phyloP scores from a whole-genome alignment of 2,113 vertebrate genomes.

The Ammospiza nelsoni region DNA sequence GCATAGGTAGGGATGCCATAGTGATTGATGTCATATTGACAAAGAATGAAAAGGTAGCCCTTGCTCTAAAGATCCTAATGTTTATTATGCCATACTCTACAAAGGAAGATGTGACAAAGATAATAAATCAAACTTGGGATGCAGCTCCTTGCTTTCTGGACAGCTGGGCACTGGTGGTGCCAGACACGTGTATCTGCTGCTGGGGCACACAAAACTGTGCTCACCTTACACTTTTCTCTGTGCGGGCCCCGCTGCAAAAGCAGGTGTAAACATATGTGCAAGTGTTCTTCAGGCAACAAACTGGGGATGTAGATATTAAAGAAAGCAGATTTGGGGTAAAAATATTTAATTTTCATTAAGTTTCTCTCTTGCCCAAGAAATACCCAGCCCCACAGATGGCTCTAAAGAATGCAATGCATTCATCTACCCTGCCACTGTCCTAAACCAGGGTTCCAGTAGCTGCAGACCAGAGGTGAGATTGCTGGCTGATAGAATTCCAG shows the following conservation, averaged over 20 bases:
- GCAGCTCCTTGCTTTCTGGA: not conserved
- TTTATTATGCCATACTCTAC: not conserved
- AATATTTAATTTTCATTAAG: not conserved
- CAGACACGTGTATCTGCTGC: not conserved
- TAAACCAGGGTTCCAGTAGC: not conserved
- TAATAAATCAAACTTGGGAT: not conserved
- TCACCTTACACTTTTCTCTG: not conserved
- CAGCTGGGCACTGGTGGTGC: not conserved
- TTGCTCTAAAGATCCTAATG: not conserved
- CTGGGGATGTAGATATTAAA: not conserved
- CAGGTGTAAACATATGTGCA: not conserved
- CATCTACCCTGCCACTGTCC: not conserved
- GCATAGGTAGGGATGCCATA: not conserved
- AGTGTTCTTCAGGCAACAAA: not conserved
- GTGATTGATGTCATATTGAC: not conserved
- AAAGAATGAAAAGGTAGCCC: not conserved
- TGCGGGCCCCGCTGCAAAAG: not conserved
- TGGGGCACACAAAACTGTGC: not conserved
- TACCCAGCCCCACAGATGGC: not conserved
- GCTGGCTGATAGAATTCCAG: not conserved
- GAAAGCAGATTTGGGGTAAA: not conserved
- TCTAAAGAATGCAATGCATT: not conserved
- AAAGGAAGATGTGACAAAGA: not conserved
- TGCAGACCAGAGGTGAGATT: not conserved
- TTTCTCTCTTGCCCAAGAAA: not conserved